A percentile compares a stretch with the other conserved stretches of the same genome.
Conservation (phyloP, 2,888 invertebrate genomes). For the Dynastes tityus region DNA sequence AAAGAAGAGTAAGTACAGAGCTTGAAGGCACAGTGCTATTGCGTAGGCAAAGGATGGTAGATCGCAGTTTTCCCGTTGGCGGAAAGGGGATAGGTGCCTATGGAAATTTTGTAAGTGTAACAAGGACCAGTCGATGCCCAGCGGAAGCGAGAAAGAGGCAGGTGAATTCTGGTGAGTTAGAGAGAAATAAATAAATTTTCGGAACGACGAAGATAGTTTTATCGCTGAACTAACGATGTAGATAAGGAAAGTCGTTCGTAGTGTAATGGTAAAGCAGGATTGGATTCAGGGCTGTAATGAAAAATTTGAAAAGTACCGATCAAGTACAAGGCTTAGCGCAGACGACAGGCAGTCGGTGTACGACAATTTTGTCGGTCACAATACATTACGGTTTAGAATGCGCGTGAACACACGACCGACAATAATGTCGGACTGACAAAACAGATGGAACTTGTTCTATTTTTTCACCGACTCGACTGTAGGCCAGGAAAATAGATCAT, state of each 20-base stretch:
- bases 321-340: neutral
- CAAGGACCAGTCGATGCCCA: slow-evolving; percentile 55
- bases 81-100: slow-evolving; percentile 16
- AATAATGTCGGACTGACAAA: too few species aligned
- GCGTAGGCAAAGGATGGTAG: slow-evolving; percentile 47
- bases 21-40: slow-evolving; percentile 43
- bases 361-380: too few species aligned
- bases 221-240: slow-evolving; percentile 57
- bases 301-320: neutral
- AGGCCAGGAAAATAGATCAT: too few species aligned
- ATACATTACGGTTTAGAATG: too few species aligned
- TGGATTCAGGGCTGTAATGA: slow-evolving; percentile 20
- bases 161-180: slow-evolving; percentile 40
- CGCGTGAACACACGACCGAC: too few species aligned
- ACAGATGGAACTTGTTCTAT: too few species aligned
- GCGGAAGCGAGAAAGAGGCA: slow-evolving; percentile 38
- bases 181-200: slow-evolving; percentile 51
- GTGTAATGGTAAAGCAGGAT: slow-evolving; percentile 43
- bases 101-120: slow-evolving; percentile 50
- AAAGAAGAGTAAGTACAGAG: slow-evolving; percentile 56
- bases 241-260: slow-evolving; percentile 49
- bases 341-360: too few species aligned
- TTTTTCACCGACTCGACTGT: too few species aligned
- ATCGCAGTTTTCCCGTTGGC: slow-evolving; percentile 30
- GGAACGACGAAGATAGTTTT: slow-evolving; percentile 62